These are phyloP conservation scores for Herpailurus yagouaroundi DNA, from an alignment of 2,113 vertebrate species.

Conservation along the genomic window DNA sequence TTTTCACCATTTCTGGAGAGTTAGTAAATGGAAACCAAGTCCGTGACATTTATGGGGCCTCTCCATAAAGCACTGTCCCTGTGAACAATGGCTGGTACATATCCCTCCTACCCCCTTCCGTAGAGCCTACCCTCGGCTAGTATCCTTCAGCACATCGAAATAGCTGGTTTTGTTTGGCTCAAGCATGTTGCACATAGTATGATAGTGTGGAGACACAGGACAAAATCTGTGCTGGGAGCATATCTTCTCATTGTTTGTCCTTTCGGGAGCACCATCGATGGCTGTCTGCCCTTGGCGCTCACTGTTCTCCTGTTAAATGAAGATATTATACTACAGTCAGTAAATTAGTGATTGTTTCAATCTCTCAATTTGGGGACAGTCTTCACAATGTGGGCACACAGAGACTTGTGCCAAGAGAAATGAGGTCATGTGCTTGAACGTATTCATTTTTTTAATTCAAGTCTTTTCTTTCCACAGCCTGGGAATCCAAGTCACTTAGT, in stretches of 20 bases:
- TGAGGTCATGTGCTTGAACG: slow-evolving; percentile 53
- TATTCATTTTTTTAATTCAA: slow-evolving; percentile 14
- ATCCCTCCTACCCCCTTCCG: background rate
- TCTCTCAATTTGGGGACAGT: background rate
- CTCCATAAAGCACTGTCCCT: background rate
- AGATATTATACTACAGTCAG: background rate
- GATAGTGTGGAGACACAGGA: background rate
- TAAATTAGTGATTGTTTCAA: slow-evolving; percentile 46
- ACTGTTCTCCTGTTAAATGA: background rate
- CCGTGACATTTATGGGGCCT: background rate
- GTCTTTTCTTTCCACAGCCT: background rate
- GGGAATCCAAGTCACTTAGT: slow-evolving; percentile 21
- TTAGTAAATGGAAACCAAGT: background rate
- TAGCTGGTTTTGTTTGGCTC: background rate
- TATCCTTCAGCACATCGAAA: background rate
- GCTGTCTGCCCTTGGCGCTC: background rate
- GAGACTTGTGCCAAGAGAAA: slow-evolving; percentile 30
- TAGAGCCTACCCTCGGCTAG: background rate
- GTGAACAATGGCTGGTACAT: background rate
- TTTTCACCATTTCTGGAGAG: background rate
- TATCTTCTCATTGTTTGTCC: background rate
- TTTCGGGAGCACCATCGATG: background rate
- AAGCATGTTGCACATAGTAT: background rate
- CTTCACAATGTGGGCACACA: slow-evolving; percentile 31
- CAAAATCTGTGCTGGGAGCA: background rate